Percentiles rank a stretch among this genome's conserved stretches.
phyloP scores from a whole-genome alignment of 1,140 invertebrate genomes.

The Globodera ellingtonae region DNA sequence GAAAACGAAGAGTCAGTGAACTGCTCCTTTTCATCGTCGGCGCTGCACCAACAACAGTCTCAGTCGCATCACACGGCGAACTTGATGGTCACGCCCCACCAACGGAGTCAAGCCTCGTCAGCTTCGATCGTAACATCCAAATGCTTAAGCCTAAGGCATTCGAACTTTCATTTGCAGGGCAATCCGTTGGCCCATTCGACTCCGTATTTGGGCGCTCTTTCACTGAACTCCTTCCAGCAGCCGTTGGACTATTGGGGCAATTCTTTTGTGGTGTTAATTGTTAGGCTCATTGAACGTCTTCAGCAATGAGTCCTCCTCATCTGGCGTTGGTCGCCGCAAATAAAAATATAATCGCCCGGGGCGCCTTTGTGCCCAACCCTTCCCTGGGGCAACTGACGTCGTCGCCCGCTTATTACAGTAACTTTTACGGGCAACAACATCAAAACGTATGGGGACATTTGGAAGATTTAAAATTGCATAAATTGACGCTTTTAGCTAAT shows the following conservation, averaged over 20 bases:
- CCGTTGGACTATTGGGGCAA: neutral
- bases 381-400: neutral
- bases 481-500: neutral
- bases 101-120: neutral
- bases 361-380: neutral
- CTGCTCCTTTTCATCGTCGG: neutral
- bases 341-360: neutral
- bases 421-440: neutral
- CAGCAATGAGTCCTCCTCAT: neutral
- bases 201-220: constrained; percentile 7
- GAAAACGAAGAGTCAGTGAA: neutral
- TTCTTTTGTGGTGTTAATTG: neutral
- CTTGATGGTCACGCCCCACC: constrained; percentile 8
- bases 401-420: neutral
- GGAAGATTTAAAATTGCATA: neutral
- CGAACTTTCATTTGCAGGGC: neutral
- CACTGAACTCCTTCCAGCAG: constrained; percentile 4
- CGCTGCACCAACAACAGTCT: neutral
- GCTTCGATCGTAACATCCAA: neutral
- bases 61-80: neutral
- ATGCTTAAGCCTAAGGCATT: neutral
- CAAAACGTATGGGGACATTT: neutral
- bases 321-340: neutral
- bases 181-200: constrained; percentile 29
- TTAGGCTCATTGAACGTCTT: neutral